phyloP scores from a whole-genome alignment of 2,888 invertebrate species.

The Rhagonycha fulva region DNA sequence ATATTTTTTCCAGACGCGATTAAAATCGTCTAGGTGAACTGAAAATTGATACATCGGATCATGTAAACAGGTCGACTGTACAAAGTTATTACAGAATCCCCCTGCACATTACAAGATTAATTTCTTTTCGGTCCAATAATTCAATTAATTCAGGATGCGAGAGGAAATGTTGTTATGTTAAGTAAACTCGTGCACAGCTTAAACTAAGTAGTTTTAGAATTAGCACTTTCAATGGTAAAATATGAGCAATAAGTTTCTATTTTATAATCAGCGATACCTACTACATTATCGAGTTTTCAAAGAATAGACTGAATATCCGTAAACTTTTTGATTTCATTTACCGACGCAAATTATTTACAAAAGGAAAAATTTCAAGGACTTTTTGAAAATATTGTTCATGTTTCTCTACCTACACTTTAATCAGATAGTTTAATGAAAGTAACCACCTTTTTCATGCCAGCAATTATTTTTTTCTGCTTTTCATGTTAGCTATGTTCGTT shows the following conservation, averaged over 20 bases:
- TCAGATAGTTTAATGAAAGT: background rate
- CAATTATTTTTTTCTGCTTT: background rate
- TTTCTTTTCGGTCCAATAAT: slow-evolving; percentile 59
- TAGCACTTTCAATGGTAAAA: slow-evolving; percentile 37
- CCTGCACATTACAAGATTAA: slow-evolving; percentile 57
- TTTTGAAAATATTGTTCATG: background rate
- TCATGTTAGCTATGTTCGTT: background rate
- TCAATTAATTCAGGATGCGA: slow-evolving; percentile 56
- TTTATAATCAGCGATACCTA: background rate
- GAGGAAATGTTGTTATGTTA: slow-evolving; percentile 54
- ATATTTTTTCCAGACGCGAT: background rate
- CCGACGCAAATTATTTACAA: background rate
- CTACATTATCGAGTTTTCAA: too few relatives aligned
- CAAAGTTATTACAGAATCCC: slow-evolving; percentile 47
- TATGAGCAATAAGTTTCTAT: background rate
- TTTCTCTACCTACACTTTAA: background rate
- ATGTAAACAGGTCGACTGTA: slow-evolving; percentile 38
- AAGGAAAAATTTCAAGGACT: background rate
- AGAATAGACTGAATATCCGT: background rate
- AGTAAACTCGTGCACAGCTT: slow-evolving; percentile 51
- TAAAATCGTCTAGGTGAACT: background rate
- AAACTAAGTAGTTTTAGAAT: slow-evolving; percentile 51
- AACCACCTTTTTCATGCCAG: background rate
- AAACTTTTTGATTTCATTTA: background rate
- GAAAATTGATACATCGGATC: slow-evolving; percentile 12